Evolutionary conservation across 2,113 vertebrate genomes (phyloP).

Genomic region (Girardinichthys multiradiatus): DNA sequence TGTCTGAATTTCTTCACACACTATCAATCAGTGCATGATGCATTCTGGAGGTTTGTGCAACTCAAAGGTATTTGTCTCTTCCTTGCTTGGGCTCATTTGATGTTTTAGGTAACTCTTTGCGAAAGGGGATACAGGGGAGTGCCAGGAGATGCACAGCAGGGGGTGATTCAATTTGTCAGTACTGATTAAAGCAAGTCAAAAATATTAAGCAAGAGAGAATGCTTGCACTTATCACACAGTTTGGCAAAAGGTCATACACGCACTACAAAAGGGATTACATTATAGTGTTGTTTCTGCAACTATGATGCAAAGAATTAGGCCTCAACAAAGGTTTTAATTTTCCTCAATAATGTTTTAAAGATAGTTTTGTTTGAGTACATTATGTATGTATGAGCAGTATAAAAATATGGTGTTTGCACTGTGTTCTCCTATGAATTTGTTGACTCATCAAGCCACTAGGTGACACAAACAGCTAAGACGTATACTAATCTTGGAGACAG

Average conservation of each 20-base stretch:
- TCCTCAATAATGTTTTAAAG: not conserved
- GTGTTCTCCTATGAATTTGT: constrained; percentile 18
- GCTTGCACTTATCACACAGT: not conserved
- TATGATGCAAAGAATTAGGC: not conserved
- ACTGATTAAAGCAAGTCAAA: constrained; percentile 35
- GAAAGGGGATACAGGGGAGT: constrained; percentile 6
- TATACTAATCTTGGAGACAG: constrained; percentile 28
- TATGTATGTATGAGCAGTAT: not conserved
- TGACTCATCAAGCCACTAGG: constrained; percentile 14
- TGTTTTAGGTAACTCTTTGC: constrained; percentile 32
- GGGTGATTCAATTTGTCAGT: constrained; percentile 22
- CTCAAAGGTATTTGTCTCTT: constrained; percentile 1
- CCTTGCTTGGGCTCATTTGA: constrained; percentile 4
- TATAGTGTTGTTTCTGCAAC: too few relatives aligned
- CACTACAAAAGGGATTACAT: too few relatives aligned
- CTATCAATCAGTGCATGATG: not conserved
- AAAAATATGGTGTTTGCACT: not conserved
- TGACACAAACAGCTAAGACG: constrained; percentile 23
- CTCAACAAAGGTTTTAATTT: not conserved
- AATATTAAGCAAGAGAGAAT: not conserved
- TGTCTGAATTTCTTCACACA: not conserved
- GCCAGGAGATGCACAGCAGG: constrained; percentile 26
- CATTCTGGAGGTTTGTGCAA: not conserved
- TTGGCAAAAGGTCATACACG: not conserved
- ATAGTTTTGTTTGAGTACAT: not conserved